Percentiles rank a stretch among this genome's conserved stretches.
phyloP scores from a whole-genome alignment of 2,113 vertebrate genomes.

The Colinus virginianus region DNA sequence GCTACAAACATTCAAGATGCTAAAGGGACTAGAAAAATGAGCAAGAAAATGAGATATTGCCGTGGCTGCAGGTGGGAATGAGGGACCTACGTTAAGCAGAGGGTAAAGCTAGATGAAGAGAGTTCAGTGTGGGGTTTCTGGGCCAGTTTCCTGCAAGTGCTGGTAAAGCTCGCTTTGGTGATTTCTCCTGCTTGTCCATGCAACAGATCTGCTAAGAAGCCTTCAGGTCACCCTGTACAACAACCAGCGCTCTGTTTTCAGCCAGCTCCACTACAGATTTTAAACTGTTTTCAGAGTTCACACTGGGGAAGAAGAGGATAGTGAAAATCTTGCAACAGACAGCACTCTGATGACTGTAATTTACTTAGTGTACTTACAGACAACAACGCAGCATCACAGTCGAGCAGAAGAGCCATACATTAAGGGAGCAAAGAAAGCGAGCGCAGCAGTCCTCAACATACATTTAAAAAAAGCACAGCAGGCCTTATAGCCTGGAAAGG shows the following conservation, averaged over 20 bases:
- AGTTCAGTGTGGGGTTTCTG: neutral
- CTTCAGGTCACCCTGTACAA: neutral
- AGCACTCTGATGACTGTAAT: neutral
- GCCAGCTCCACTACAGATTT: neutral
- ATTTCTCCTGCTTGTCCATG: neutral
- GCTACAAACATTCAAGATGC: neutral
- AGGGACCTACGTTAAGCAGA: neutral
- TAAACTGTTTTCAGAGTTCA: neutral
- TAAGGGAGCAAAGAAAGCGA: neutral
- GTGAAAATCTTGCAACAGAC: neutral
- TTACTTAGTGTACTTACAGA: neutral
- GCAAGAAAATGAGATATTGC: neutral
- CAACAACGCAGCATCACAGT: rapidly evolving
- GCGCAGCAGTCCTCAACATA: neutral
- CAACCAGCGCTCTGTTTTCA: neutral
- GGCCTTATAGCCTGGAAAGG: neutral
- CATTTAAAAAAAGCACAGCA: neutral
- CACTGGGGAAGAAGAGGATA: neutral
- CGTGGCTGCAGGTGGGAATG: neutral
- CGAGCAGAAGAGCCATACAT: neutral
- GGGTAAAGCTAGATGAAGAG: neutral
- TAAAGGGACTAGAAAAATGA: neutral
- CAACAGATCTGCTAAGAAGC: neutral
- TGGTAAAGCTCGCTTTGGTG: neutral
- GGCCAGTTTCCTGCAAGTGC: neutral